phyloP scores from a whole-genome alignment of 1,140 invertebrate genomes.

The Bilobella aurantiaca region DNA sequence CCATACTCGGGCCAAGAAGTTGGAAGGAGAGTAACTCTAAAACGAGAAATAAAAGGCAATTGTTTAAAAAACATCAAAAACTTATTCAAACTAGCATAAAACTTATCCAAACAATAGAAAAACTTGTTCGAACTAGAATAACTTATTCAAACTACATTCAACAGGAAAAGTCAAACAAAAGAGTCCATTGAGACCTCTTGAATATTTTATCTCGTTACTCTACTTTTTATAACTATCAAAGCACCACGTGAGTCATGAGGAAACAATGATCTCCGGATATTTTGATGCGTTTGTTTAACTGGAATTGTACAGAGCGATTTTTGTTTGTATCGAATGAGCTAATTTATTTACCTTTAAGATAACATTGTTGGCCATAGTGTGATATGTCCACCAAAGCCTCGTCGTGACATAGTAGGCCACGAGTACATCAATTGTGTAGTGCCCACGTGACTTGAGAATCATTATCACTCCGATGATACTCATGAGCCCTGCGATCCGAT shows the following conservation, averaged over 20 bases:
- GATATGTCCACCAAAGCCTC: conserved; percentile 81
- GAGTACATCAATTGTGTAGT: conserved; percentile 84
- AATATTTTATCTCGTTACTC: no score
- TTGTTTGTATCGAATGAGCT: no score
- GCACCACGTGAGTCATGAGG: no score
- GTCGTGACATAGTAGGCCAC: conserved; percentile 80
- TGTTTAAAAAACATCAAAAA: neutral
- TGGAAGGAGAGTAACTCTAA: conserved; percentile 36
- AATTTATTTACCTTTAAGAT: conserved; percentile 46
- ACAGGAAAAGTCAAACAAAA: neutral
- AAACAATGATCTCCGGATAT: no score
- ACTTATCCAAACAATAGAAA: no score
- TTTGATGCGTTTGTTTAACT: no score
- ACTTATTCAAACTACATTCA: no score
- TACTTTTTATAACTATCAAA: no score
- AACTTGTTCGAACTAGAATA: no score
- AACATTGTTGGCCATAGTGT: conserved; percentile 66
- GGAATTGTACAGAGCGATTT: no score
- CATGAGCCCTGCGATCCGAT: neutral
- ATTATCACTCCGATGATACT: conserved; percentile 37
- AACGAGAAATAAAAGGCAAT: neutral
- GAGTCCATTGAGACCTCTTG: no score
- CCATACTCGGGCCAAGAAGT: conserved; percentile 66
- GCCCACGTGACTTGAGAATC: conserved; percentile 71
- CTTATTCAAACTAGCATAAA: no score